A percentile compares a stretch with the other conserved stretches of the same genome.
Evolutionary conservation across 2,113 vertebrate genomes (phyloP).

Genomic region (Cacatua alba): DNA sequence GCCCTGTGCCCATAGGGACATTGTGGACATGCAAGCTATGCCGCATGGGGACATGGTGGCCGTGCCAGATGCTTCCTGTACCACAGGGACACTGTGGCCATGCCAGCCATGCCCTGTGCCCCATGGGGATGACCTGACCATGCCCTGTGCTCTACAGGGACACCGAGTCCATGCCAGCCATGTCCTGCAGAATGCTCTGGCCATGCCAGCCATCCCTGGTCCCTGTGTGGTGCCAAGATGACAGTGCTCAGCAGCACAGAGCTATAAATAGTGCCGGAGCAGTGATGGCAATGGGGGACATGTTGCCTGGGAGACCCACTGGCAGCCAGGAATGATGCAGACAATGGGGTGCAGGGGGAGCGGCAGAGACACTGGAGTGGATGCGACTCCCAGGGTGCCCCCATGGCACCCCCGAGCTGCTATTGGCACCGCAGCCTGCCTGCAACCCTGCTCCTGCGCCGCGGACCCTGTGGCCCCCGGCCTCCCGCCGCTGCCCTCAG

Average conservation of each 20-base stretch:
- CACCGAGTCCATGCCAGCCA: accelerated
- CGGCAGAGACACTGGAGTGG: accelerated
- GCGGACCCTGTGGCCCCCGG: neutral
- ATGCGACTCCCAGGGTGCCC: accelerated
- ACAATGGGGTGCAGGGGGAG: neutral
- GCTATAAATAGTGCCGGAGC: slow-evolving; percentile 60
- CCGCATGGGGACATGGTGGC: neutral
- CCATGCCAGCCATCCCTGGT: neutral
- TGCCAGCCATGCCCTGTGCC: neutral
- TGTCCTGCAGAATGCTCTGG: neutral
- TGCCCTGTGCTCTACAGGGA: neutral
- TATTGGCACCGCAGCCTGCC: accelerated
- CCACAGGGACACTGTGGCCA: neutral
- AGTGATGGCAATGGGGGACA: slow-evolving; percentile 36
- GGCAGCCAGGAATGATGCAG: neutral
- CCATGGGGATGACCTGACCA: neutral
- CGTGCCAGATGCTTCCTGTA: neutral
- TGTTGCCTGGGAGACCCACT: slow-evolving; percentile 62
- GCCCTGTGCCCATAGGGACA: neutral
- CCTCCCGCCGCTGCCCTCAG: neutral
- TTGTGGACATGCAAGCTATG: neutral
- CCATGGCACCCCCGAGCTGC: accelerated
- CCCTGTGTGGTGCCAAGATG: neutral
- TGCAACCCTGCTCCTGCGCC: neutral
- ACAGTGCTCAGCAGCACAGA: neutral